Percentiles rank a stretch among this genome's conserved stretches.
These are phyloP conservation scores for Drosophila formosana DNA, from an alignment of 2,888 invertebrate species.

Conservation along the genomic window DNA sequence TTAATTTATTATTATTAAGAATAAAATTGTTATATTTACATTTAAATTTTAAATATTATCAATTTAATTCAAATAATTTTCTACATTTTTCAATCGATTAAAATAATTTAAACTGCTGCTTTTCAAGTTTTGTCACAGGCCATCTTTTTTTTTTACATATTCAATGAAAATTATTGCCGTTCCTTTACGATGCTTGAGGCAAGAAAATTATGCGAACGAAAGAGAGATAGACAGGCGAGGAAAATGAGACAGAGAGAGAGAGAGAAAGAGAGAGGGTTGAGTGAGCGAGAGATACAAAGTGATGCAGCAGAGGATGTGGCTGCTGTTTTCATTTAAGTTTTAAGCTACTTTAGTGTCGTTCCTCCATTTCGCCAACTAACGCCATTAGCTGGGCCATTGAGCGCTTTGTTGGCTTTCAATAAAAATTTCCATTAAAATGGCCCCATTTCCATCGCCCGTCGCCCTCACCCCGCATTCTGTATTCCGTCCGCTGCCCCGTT, in stretches of 20 bases:
- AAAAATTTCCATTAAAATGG: slow-evolving; percentile 79
- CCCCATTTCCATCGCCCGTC: slow-evolving; percentile 25
- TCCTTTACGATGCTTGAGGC: slow-evolving; percentile 25
- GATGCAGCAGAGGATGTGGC: slow-evolving; percentile 16
- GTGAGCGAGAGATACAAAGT: neutral
- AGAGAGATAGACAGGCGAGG: slow-evolving; percentile 28
- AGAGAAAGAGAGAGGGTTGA: neutral
- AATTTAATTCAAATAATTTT: too few relatives aligned
- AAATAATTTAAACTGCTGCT: neutral
- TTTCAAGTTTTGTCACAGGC: slow-evolving; percentile 18
- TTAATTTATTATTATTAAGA: too few relatives aligned
- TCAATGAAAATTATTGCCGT: slow-evolving; percentile 36
- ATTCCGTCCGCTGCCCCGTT: slow-evolving; percentile 11
- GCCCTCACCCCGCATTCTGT: too few relatives aligned
- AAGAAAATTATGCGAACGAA: slow-evolving; percentile 19
- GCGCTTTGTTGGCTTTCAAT: slow-evolving; percentile 80
- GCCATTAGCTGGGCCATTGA: slow-evolving; percentile 80
- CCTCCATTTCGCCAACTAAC: slow-evolving; percentile 68
- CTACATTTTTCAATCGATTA: slow-evolving; percentile 7
- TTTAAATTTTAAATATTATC: neutral
- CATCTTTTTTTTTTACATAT: slow-evolving; percentile 41
- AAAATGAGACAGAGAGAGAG: neutral
- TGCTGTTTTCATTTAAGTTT: slow-evolving; percentile 67
- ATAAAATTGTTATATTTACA: neutral
- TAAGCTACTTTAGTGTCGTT: slow-evolving; percentile 68